These are phyloP conservation scores for Rhinolophus sinicus DNA, from an alignment of 2,113 vertebrate species.

Conservation along the genomic window DNA sequence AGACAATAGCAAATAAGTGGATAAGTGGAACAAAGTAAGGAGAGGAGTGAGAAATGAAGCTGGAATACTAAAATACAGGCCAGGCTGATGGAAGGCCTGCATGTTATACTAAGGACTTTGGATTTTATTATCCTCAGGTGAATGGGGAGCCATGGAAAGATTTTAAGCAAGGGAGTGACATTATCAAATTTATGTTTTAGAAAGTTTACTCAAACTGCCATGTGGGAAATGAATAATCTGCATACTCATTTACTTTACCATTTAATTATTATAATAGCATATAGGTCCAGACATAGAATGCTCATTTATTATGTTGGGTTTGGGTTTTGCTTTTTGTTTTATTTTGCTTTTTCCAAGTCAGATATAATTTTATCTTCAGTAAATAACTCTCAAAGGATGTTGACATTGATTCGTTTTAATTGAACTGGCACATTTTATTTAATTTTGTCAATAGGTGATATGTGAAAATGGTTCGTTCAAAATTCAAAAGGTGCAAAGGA, in stretches of 20 bases:
- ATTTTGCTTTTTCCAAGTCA: not conserved
- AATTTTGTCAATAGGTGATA: not conserved
- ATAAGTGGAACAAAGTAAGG: not conserved
- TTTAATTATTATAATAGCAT: conserved; percentile 18
- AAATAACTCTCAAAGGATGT: not conserved
- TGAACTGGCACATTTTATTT: not conserved
- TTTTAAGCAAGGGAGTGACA: not conserved
- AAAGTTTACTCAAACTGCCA: not conserved
- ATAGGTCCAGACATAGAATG: not conserved
- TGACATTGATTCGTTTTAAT: not conserved
- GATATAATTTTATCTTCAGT: not conserved
- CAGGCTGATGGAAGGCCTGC: not conserved
- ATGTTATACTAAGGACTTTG: not conserved
- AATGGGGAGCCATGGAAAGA: not conserved
- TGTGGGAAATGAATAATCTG: not conserved
- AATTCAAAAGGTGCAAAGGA: not conserved
- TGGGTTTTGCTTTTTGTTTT: not conserved
- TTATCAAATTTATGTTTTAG: conserved; percentile 22
- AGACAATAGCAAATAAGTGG: not conserved
- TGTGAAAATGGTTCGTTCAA: not conserved
- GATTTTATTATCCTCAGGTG: not conserved
- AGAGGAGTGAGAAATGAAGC: not conserved
- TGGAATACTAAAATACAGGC: not conserved
- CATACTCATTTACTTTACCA: conserved; percentile 44
- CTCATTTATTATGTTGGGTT: not conserved